Percentiles rank a stretch among this genome's conserved stretches.
Conservation (phyloP, 2,888 invertebrate genomes). For the Caprella mutica region DNA sequence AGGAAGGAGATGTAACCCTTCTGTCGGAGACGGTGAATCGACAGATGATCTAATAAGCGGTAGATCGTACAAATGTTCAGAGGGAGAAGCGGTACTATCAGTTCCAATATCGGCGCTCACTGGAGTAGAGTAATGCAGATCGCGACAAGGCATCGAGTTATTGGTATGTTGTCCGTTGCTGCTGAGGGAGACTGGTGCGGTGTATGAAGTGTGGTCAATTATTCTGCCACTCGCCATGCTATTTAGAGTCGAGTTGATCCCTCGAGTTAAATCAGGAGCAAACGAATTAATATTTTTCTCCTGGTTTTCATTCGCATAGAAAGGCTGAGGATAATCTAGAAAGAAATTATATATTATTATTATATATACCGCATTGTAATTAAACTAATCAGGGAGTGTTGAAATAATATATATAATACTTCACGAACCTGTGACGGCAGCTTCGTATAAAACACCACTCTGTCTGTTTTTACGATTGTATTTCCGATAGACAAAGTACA, state of each 20-base stretch:
- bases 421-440: conserved; percentile 26
- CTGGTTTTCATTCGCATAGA: conserved; percentile 25
- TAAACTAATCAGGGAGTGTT: too few relatives aligned
- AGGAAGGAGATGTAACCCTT: conserved; percentile 19
- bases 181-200: conserved; percentile 7
- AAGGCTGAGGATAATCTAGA: conserved; percentile 33
- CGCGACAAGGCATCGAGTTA: conserved; percentile 6
- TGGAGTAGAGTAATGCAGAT: conserved; percentile 31
- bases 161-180: background rate
- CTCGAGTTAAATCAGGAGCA: conserved; percentile 33
- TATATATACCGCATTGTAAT: too few relatives aligned
- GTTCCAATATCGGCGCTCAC: conserved; percentile 13
- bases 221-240: conserved; percentile 24
- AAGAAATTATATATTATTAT: too few relatives aligned
- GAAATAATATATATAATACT: too few relatives aligned
- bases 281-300: conserved; percentile 22
- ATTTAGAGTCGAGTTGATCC: conserved; percentile 16
- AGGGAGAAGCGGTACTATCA: conserved; percentile 19
- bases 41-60: conserved; percentile 34
- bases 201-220: conserved; percentile 22
- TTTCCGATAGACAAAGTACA: conserved; percentile 29
- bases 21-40: conserved; percentile 27
- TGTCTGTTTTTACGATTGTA: conserved; percentile 26
- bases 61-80: conserved; percentile 32
- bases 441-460: conserved; percentile 29